These are phyloP conservation scores for Pteruthius melanotis DNA, from an alignment of 2,113 vertebrate species.

Conservation along the genomic window DNA sequence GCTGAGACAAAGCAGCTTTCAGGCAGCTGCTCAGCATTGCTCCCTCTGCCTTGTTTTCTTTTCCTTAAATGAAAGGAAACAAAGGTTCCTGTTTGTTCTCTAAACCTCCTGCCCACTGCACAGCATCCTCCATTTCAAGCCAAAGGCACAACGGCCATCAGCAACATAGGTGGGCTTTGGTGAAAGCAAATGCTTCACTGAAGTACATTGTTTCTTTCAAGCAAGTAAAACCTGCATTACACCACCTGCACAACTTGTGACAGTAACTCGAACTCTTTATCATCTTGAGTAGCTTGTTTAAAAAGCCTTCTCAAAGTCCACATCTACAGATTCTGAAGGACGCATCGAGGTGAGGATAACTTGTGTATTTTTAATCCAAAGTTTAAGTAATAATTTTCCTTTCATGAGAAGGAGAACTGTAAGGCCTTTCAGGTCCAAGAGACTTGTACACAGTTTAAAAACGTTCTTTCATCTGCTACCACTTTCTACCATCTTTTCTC, in stretches of 20 bases:
- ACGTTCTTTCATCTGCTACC: background rate
- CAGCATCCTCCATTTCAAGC: slow-evolving; percentile 22
- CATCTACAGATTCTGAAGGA: slow-evolving; percentile 46
- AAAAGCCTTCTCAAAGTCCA: background rate
- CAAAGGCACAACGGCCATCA: background rate
- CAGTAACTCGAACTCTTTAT: background rate
- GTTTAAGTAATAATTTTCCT: background rate
- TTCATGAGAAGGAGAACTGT: background rate
- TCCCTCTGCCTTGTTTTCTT: slow-evolving; percentile 35
- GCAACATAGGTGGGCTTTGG: background rate
- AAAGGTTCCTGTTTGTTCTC: slow-evolving; percentile 65
- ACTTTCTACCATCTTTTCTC: slow-evolving; percentile 23
- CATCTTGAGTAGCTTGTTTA: background rate
- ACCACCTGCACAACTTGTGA: background rate
- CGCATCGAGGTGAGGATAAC: slow-evolving; percentile 5
- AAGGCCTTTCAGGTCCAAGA: background rate
- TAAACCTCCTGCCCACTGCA: slow-evolving; percentile 20
- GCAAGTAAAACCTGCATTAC: background rate
- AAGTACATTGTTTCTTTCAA: background rate
- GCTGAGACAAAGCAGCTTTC: slow-evolving; percentile 18
- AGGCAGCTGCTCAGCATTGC: slow-evolving; percentile 25
- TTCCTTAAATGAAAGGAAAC: slow-evolving; percentile 50
- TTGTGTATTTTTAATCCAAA: slow-evolving; percentile 18
- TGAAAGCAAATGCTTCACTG: background rate
- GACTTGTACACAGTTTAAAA: background rate